These are phyloP conservation scores for Halocaridina rubra DNA, from an alignment of 2,888 invertebrate species.

Conservation along the genomic window DNA sequence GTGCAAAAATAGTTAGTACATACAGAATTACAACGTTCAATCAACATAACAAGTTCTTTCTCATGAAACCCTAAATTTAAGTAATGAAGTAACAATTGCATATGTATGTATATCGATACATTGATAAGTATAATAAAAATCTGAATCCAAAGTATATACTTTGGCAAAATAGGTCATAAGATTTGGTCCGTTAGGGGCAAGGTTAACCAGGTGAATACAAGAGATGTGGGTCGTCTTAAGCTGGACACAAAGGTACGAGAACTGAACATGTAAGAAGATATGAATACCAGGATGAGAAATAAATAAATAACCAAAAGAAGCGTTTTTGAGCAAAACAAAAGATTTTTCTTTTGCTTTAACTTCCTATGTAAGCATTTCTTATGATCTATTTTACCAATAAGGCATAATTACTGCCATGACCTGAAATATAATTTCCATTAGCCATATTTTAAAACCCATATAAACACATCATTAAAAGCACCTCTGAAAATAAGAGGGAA, in stretches of 20 bases:
- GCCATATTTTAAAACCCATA: too few relatives aligned
- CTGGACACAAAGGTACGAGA: too few relatives aligned
- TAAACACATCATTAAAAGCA: conserved; percentile 22
- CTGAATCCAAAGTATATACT: too few relatives aligned
- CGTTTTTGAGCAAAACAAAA: conserved; percentile 33
- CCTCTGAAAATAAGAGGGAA: conserved; percentile 52
- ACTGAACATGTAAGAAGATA: too few relatives aligned
- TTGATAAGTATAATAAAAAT: too few relatives aligned
- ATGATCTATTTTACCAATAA: neutral
- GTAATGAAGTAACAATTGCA: neutral
- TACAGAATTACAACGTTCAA: neutral
- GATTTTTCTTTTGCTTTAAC: conserved; percentile 2
- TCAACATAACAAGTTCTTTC: neutral
- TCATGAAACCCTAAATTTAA: neutral
- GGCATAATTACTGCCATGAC: neutral
- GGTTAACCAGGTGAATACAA: too few relatives aligned
- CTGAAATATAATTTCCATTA: too few relatives aligned
- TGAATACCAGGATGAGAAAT: conserved; percentile 19
- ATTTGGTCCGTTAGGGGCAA: too few relatives aligned
- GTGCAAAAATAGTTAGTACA: neutral
- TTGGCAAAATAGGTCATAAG: too few relatives aligned
- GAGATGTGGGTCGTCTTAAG: too few relatives aligned
- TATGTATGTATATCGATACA: too few relatives aligned
- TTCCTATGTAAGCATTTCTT: neutral
- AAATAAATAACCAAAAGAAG: conserved; percentile 45